phyloP scores from a whole-genome alignment of 2,888 invertebrate genomes.

The Eupeodes latifasciatus region DNA sequence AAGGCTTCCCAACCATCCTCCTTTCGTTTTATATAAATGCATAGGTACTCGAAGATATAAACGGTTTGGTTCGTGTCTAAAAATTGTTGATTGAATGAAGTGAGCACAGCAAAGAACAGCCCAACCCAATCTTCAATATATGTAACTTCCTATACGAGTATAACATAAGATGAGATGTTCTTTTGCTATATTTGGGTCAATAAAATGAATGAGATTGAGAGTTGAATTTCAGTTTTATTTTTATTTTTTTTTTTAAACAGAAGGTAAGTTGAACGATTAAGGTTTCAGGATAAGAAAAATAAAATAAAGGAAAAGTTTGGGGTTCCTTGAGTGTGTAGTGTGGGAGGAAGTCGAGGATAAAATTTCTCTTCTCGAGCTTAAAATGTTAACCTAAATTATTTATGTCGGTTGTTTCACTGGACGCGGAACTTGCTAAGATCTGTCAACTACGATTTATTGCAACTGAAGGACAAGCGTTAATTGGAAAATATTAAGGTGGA shows the following conservation, averaged over 20 bases:
- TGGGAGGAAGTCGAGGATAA: slow-evolving; percentile 64
- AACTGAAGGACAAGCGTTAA: slow-evolving; percentile 17
- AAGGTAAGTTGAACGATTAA: slow-evolving; percentile 74
- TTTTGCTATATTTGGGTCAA: slow-evolving; percentile 71
- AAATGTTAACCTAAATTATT: slow-evolving; percentile 51
- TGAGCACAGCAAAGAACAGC: slow-evolving; percentile 35
- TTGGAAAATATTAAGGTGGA: slow-evolving; percentile 12
- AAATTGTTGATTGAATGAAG: slow-evolving; percentile 74
- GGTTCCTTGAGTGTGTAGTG: slow-evolving; percentile 7
- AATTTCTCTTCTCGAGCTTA: slow-evolving; percentile 54
- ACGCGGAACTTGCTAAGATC: background rate
- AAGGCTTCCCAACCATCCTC: slow-evolving; percentile 10
- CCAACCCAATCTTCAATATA: slow-evolving; percentile 57
- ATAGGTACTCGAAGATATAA: too few relatives aligned
- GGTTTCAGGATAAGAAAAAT: slow-evolving; percentile 64
- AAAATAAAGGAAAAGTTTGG: slow-evolving; percentile 23
- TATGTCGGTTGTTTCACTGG: background rate
- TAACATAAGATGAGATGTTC: slow-evolving; percentile 10
- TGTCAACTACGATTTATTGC: slow-evolving; percentile 23
- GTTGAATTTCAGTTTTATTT: slow-evolving; percentile 35
- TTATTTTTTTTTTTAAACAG: slow-evolving; percentile 53
- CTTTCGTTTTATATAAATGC: slow-evolving; percentile 2
- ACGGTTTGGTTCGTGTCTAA: slow-evolving; percentile 52
- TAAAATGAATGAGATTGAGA: slow-evolving; percentile 76
- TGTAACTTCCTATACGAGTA: background rate